Evolutionary conservation across 2,797 vertebrate species (phyloP).

Genomic region (Brachyalestes nurse): DNA sequence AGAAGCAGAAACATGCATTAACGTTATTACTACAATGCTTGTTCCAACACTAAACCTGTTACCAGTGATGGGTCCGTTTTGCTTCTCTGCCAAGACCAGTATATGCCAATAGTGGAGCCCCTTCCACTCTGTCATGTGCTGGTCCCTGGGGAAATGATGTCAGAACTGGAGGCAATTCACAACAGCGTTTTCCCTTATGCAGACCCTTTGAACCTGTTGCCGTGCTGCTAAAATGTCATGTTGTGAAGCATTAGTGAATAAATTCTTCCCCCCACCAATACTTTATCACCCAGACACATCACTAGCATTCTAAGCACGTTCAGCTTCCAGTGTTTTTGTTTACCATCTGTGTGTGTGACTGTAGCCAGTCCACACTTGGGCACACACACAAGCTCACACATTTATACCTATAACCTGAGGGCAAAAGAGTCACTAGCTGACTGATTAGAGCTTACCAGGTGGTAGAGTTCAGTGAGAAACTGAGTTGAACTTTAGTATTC

Average conservation of each 20-base stretch:
- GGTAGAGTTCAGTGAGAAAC: constrained; percentile 3
- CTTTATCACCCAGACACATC: constrained; percentile 11
- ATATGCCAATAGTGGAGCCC: constrained; percentile 23
- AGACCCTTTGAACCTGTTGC: constrained; percentile 40
- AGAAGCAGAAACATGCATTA: constrained; percentile 37
- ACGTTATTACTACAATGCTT: constrained; percentile 31
- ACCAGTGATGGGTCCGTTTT: constrained; percentile 35
- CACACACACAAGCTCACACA: not conserved
- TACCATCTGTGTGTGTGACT: not conserved
- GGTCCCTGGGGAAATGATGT: constrained; percentile 34
- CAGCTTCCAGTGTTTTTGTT: constrained; percentile 29
- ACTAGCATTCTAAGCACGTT: constrained; percentile 7
- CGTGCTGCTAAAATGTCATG: constrained; percentile 44
- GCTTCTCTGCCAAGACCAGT: constrained; percentile 8
- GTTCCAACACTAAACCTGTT: constrained; percentile 36
- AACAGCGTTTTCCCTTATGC: constrained; percentile 32
- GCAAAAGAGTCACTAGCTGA: constrained; percentile 20
- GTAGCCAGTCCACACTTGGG: not conserved
- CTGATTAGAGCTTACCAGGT: constrained; percentile 35
- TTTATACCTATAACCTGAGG: too few relatives aligned
- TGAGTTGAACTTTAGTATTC: constrained; percentile 7
- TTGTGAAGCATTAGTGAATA: constrained; percentile 49
- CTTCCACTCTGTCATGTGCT: not conserved
- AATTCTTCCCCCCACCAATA: constrained; percentile 15
- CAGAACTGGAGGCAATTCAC: constrained; percentile 27